These are phyloP conservation scores for Heliconius eleuchia DNA, from an alignment of 1,140 invertebrate genomes.

Conservation along the genomic window DNA sequence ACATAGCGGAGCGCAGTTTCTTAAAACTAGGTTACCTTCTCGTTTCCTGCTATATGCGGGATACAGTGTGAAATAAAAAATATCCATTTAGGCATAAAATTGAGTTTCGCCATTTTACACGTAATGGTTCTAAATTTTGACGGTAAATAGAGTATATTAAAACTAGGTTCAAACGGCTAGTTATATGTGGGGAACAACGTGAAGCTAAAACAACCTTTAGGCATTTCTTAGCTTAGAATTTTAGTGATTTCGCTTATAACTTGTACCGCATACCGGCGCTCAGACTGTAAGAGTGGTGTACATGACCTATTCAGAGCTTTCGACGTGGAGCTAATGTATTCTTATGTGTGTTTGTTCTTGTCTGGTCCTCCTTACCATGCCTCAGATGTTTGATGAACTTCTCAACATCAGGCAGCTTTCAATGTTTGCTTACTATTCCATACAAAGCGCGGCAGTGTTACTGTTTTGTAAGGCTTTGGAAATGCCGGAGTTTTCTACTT, in stretches of 20 bases:
- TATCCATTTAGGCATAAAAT: too few relatives aligned
- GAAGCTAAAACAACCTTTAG: not conserved
- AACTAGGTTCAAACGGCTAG: too few relatives aligned
- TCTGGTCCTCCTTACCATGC: conserved; percentile 20
- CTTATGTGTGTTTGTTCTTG: conserved; percentile 39
- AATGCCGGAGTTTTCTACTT: not conserved
- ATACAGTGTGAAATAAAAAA: too few relatives aligned
- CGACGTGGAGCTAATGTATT: conserved; percentile 44
- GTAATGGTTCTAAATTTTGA: too few relatives aligned
- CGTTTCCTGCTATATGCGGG: too few relatives aligned
- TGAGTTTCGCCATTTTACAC: too few relatives aligned
- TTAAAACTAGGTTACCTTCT: too few relatives aligned
- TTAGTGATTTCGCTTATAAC: conserved; percentile 7
- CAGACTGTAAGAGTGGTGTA: conserved; percentile 46
- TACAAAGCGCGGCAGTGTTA: not conserved
- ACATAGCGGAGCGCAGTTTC: too few relatives aligned
- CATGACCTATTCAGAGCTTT: conserved; percentile 49
- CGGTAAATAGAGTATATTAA: too few relatives aligned
- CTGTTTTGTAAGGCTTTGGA: not conserved
- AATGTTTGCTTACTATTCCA: not conserved
- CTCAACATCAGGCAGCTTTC: not conserved
- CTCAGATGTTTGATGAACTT: conserved; percentile 31
- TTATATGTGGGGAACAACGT: too few relatives aligned
- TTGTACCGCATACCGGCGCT: conserved; percentile 19
- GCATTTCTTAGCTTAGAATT: not conserved